Conservation (phyloP, 2,888 invertebrate species). For the Prosopocoilus inquinatus region DNA sequence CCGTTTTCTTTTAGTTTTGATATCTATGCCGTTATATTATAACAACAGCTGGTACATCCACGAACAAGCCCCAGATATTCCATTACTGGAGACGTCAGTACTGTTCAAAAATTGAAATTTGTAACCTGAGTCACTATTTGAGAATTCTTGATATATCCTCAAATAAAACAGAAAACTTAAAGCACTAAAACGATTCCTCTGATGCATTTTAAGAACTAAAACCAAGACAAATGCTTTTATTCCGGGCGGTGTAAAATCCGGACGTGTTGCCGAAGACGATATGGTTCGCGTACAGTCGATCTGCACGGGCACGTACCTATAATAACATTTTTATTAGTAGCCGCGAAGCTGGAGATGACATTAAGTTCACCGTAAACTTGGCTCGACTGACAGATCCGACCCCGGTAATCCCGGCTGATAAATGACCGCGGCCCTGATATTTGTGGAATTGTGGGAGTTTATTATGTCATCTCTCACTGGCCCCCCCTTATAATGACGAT, state of each 20-base stretch:
- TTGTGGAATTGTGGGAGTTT: conserved; percentile 40
- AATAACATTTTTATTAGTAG: conserved; percentile 49
- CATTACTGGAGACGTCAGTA: too few species aligned
- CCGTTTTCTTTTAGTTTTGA: too few species aligned
- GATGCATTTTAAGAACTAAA: conserved; percentile 24
- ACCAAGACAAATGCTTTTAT: conserved; percentile 24
- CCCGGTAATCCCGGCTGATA: conserved; percentile 41
- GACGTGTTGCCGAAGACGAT: conserved; percentile 10
- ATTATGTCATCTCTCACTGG: conserved; percentile 29
- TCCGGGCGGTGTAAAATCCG: conserved; percentile 16
- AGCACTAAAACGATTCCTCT: too few species aligned
- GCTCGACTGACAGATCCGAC: conserved; percentile 40
- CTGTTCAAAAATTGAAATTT: too few species aligned
- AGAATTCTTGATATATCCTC: too few species aligned
- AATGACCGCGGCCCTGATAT: conserved; percentile 39
- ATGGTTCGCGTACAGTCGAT: conserved; percentile 22
- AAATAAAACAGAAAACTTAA: too few species aligned
- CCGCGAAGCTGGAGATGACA: conserved; percentile 45
- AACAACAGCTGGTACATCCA: too few species aligned
- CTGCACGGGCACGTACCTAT: conserved; percentile 42
- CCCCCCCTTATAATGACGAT: conserved; percentile 9
- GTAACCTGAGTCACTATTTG: too few species aligned
- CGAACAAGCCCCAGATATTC: too few species aligned
- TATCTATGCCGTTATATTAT: too few species aligned
- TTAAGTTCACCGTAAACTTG: conserved; percentile 44